These are phyloP conservation scores for Cyclophora punctaria DNA, from an alignment of 2,888 invertebrate genomes.

Conservation along the genomic window DNA sequence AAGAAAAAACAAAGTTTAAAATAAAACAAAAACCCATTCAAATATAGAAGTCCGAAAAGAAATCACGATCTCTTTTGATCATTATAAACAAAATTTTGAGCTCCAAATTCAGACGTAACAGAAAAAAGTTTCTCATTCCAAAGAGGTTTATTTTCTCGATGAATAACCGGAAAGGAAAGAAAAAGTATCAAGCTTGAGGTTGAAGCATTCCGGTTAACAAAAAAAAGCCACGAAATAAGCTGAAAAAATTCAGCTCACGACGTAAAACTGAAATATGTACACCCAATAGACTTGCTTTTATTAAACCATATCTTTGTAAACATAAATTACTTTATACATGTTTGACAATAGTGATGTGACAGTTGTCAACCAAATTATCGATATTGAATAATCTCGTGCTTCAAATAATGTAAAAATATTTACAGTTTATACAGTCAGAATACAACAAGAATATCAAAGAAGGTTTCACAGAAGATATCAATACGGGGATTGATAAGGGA, in stretches of 20 bases:
- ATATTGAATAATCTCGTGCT: too few species aligned
- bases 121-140: not conserved
- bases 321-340: constrained; percentile 39
- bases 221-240: constrained; percentile 6
- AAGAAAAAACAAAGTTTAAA: too few species aligned
- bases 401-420: too few species aligned
- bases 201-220: not conserved
- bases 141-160: not conserved
- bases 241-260: constrained; percentile 19
- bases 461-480: too few species aligned
- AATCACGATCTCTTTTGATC: not conserved
- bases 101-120: not conserved
- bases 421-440: too few species aligned
- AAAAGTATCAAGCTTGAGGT: not conserved
- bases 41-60: not conserved
- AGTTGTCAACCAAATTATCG: too few species aligned
- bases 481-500: too few species aligned
- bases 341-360: constrained; percentile 26
- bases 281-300: constrained; percentile 43
- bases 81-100: too few species aligned
- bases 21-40: too few species aligned
- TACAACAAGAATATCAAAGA: too few species aligned
- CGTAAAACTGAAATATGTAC: constrained; percentile 33
- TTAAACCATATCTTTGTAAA: constrained; percentile 42
- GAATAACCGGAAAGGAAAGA: not conserved